Conservation (phyloP, 2,888 invertebrate genomes). For the Cremastinae sp. region DNA sequence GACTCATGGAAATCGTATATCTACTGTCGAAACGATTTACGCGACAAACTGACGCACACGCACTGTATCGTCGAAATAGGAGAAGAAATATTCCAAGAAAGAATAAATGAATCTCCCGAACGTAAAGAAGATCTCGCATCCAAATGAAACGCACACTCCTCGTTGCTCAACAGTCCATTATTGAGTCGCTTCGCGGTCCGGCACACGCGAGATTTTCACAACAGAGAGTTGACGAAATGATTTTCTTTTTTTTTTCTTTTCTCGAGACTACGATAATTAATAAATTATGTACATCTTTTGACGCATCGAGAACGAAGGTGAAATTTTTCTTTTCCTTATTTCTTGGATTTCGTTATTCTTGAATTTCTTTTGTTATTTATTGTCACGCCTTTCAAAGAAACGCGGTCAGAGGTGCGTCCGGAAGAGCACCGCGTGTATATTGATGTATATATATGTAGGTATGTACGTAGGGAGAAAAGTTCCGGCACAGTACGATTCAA, state of each 20-base stretch:
- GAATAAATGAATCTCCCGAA: not conserved
- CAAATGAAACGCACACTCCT: constrained; percentile 49
- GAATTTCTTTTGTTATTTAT: constrained; percentile 1
- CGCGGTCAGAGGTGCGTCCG: constrained; percentile 57
- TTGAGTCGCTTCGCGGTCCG: constrained; percentile 25
- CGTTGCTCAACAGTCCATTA: constrained; percentile 53
- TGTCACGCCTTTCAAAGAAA: not conserved
- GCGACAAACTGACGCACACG: too few relatives aligned
- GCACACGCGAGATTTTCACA: constrained; percentile 31
- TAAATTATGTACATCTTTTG: too few relatives aligned
- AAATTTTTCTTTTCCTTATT: not conserved
- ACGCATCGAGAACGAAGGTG: too few relatives aligned
- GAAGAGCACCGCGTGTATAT: constrained; percentile 21
- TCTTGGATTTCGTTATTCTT: too few relatives aligned
- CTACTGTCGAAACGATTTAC: too few relatives aligned
- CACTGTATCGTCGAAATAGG: too few relatives aligned
- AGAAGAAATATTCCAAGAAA: not conserved
- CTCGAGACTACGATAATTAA: constrained; percentile 2
- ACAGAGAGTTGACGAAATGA: too few relatives aligned
- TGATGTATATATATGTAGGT: constrained; percentile 21
- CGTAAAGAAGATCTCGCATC: constrained; percentile 46
- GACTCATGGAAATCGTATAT: too few relatives aligned
- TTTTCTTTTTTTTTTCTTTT: constrained; percentile 38
- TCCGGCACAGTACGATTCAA: constrained; percentile 23
- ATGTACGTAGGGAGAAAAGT: constrained; percentile 36